Base-by-base conservation (phyloP, 2,888 invertebrate species). In the Coleophora deauratella region DNA sequence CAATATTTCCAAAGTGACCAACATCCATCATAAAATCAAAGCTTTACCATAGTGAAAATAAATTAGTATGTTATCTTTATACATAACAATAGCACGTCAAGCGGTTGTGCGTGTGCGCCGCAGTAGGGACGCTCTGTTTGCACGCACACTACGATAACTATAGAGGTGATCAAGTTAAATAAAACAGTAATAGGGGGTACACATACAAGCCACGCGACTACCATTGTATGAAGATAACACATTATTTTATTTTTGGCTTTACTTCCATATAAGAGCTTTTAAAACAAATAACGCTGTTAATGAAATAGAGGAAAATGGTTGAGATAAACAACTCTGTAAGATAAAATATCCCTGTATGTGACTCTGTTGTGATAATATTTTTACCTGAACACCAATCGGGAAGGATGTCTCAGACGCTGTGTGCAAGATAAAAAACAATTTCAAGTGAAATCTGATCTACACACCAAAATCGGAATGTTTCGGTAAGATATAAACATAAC, bases 291-390 rank as follows among this genome's bases (percentile, higher is more conserved):
- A 27, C 9, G 10, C 11, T 28, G 39, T 33, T 12, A 43, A 35
- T 13, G 21, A 15, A 32, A 38, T 32, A 61, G 59, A 50, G 59
- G 59, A 50, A 59, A 68, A 6, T 21, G 21, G 21, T 6, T 21
- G 21, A 21, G 21, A 21, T 21, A 21, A 21, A 21, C 6, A 4
- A 21, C 21, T 21, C 61, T 57, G 72, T 68, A 70, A 65, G 65
- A 69, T 78, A 84, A 82, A 81, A 77, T 80, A 82, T 84, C 84
- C 84, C 82, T 84, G 82, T 84, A 84, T 84, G 70, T 70, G 66
- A 82, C 82, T 82, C 81, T 84, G 84, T 82, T 75, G 73, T 71
- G 70, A 79, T 76, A 31, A 21, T 21, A 21, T 35, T 38, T 37
- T 38, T 41, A 40, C 38, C 41, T 41, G 81, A 81, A 81, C 81